Conservation (phyloP, 2,113 vertebrate species). For the Pica pica region DNA sequence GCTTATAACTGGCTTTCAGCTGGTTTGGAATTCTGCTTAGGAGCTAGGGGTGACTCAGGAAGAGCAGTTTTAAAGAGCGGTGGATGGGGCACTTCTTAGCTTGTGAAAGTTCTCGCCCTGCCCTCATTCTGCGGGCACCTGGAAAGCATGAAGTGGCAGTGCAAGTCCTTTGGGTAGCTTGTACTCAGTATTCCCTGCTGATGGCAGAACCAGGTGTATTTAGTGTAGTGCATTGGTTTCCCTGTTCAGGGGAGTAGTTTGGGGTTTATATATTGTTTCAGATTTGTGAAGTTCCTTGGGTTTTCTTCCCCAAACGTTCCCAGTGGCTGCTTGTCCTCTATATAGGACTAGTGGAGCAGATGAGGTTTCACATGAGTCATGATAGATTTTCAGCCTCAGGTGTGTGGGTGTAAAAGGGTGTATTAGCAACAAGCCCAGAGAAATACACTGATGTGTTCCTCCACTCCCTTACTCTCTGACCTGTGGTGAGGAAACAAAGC, state of each 20-base stretch:
- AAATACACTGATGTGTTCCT: not conserved
- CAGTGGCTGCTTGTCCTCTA: not conserved
- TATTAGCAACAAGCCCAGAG: not conserved
- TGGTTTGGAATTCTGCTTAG: not conserved
- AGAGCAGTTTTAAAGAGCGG: not conserved
- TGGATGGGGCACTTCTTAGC: not conserved
- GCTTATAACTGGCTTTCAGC: not conserved
- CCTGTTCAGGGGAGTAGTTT: not conserved
- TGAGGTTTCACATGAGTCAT: not conserved
- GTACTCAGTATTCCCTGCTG: not conserved
- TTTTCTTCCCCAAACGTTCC: not conserved
- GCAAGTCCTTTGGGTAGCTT: not conserved
- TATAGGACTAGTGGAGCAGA: not conserved
- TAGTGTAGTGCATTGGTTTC: not conserved
- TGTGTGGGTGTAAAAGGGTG: not conserved
- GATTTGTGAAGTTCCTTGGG: not conserved
- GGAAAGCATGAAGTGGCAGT: not conserved
- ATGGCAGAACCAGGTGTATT: not conserved
- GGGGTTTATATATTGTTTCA: not conserved
- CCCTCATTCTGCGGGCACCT: not conserved
- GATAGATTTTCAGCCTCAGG: not conserved
- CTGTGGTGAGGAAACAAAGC: not conserved
- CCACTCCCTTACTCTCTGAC: not conserved
- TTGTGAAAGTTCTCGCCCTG: not conserved
- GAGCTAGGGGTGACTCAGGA: not conserved